phyloP scores from a whole-genome alignment of 1,140 invertebrate genomes.

The Mylabris phalerata region DNA sequence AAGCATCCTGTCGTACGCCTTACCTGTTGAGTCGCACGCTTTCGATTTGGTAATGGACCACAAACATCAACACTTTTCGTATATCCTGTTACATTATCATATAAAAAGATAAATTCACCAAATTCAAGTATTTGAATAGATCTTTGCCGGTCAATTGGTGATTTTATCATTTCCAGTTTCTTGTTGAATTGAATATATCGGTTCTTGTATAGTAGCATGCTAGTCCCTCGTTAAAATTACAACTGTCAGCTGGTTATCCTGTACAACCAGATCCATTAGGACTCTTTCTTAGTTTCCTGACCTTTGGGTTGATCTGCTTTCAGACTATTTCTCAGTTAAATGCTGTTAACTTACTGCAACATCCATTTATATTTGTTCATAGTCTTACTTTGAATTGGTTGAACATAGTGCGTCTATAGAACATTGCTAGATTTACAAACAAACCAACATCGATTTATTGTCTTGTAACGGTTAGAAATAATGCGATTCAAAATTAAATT shows the following conservation, averaged over 20 bases:
- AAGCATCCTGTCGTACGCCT: slow-evolving; percentile 18
- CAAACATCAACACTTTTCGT: slow-evolving; percentile 7
- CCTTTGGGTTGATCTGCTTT: background rate
- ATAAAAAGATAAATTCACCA: no score
- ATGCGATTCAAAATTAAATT: slow-evolving; percentile 38
- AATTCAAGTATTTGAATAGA: no score
- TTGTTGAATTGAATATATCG: no score
- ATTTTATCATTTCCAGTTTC: no score
- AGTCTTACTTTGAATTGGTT: slow-evolving; percentile 1
- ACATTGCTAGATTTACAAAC: slow-evolving; percentile 23
- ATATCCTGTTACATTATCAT: no score
- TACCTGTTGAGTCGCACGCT: slow-evolving; percentile 25
- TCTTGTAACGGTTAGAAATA: slow-evolving; percentile 35
- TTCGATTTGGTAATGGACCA: slow-evolving; percentile 16
- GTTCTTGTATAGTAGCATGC: slow-evolving; percentile 8
- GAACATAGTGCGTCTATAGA: slow-evolving; percentile 1
- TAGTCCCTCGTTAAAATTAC: slow-evolving; percentile 16
- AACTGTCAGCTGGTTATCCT: slow-evolving; percentile 3
- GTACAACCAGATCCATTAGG: slow-evolving; percentile 18
- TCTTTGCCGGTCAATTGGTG: no score
- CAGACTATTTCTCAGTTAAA: background rate
- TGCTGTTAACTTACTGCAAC: no score
- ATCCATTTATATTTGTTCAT: no score
- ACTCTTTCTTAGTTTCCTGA: slow-evolving; percentile 13
- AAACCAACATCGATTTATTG: slow-evolving; percentile 32